Conservation (phyloP, 2,888 invertebrate species). For the Dryadula phaetusa region DNA sequence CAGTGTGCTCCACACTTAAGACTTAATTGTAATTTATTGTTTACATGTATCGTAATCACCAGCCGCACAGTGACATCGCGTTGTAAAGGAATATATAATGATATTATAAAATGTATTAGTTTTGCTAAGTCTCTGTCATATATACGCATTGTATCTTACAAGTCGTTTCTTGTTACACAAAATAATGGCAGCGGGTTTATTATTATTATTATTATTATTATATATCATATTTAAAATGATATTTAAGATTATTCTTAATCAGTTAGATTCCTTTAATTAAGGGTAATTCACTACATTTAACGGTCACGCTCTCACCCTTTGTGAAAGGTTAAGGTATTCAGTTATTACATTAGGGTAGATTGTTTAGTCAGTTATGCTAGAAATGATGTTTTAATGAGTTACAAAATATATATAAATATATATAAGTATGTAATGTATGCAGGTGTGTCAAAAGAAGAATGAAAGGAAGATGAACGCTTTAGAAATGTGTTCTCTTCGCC, state of each 20-base stretch:
- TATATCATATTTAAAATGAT: conserved; percentile 21
- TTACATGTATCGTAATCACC: conserved; percentile 22
- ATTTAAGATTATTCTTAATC: conserved; percentile 26
- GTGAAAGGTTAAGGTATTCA: conserved; percentile 75
- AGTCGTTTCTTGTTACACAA: not conserved
- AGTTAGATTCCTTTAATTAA: conserved; percentile 37
- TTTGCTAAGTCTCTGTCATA: not conserved
- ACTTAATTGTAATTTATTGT: conserved; percentile 28
- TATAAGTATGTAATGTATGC: too few relatives aligned
- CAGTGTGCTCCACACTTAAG: conserved; percentile 15
- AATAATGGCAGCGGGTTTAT: not conserved
- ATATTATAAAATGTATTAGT: not conserved
- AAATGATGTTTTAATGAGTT: conserved; percentile 18
- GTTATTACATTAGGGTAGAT: conserved; percentile 63
- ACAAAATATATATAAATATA: not conserved
- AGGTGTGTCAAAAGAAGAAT: too few relatives aligned
- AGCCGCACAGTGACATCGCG: conserved; percentile 7
- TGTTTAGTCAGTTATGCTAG: conserved; percentile 46
- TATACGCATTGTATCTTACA: not conserved
- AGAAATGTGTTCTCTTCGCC: too few relatives aligned
- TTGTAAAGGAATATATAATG: not conserved
- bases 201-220: not conserved
- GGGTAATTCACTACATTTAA: conserved; percentile 62
- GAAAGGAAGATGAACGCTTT: too few relatives aligned
- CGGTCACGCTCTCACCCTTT: conserved; percentile 60